phyloP scores from a whole-genome alignment of 2,888 invertebrate species.

The Pecten maximus region DNA sequence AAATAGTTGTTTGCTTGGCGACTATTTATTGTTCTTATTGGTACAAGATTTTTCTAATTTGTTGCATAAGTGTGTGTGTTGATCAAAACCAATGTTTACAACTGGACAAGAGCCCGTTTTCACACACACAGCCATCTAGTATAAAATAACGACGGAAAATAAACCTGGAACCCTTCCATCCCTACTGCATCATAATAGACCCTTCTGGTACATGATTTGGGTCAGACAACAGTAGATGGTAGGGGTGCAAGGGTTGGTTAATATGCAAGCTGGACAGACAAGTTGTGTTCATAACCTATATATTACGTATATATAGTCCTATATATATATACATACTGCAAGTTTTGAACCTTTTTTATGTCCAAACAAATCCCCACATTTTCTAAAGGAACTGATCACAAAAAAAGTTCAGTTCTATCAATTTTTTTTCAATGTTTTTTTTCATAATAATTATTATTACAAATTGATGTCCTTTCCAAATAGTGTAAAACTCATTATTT shows the following conservation, averaged over 20 bases:
- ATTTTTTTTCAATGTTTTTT: conserved; percentile 8
- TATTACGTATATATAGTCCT: conserved; percentile 21
- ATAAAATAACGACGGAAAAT: conserved; percentile 35
- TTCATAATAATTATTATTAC: conserved; percentile 17
- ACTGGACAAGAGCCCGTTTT: conserved; percentile 9
- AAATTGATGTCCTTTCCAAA: conserved; percentile 35
- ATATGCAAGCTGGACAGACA: conserved; percentile 31
- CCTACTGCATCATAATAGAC: background rate
- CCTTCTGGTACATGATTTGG: conserved; percentile 18
- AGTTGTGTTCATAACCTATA: conserved; percentile 35
- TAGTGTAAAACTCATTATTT: conserved; percentile 26
- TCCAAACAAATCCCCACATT: conserved; percentile 32
- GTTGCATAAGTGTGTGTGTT: conserved; percentile 56
- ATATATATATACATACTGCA: conserved; percentile 27
- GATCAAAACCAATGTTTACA: conserved; percentile 30
- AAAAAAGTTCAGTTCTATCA: conserved; percentile 31
- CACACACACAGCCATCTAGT: conserved; percentile 35
- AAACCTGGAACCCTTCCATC: conserved; percentile 27
- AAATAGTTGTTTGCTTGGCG: conserved; percentile 51
- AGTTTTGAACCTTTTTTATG: conserved; percentile 8
- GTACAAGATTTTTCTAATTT: conserved; percentile 51
- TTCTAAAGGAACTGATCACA: conserved; percentile 24
- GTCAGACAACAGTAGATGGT: background rate
- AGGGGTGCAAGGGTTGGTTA: conserved; percentile 26
- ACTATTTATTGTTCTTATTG: conserved; percentile 59